Base-by-base conservation (phyloP, 2,888 invertebrate genomes). In the Melieria picta region DNA sequence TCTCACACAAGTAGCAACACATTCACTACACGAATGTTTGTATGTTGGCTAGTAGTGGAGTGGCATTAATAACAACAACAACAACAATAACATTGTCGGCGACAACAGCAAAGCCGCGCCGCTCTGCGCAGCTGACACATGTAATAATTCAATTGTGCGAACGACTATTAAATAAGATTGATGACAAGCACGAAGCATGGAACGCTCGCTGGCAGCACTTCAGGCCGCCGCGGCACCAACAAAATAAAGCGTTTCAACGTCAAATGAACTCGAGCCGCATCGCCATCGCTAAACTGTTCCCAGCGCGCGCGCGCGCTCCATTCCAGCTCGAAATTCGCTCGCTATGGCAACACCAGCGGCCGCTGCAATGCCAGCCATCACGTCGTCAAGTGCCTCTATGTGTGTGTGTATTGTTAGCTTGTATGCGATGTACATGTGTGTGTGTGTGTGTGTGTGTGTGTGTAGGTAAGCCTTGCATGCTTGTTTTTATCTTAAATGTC, bases 151-250 rank as follows among this genome's bases (percentile, higher is more conserved):
- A 83, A 81, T 82, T 81, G 83, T 81, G 80, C 81, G 81, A 80
- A 82, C 79, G 80, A 82, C 83, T 82, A 83, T 83, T 83, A 82
- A 83, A 80, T 77, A 83, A 83, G 83, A 83, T 83, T 83, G 83
- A 83, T 83, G 82, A 81, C 82, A 79, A 77, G 74, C 77, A 69
- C 46, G 61, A 69, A 62, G 72, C 71, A 74, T 30, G 68, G 65
- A 71, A 61, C 65, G 30, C 55, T 65, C 64, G 43, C 43, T 45
- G 64, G 64, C 45, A 4, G 43, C 52, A 5, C 43, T 43, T 30
- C 30, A 30, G 30, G 30, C 30, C 30, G 30, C 30, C 30, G 30
- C 30, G 30, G 30, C 30, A 30, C 30, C 30, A 30, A 30, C 30
- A 30, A 30, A 30, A 30, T 30, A 30, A 30, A 30, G 30, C 30